Base-by-base conservation (phyloP, 2,113 vertebrate genomes). In the Hymenochirus boettgeri region DNA sequence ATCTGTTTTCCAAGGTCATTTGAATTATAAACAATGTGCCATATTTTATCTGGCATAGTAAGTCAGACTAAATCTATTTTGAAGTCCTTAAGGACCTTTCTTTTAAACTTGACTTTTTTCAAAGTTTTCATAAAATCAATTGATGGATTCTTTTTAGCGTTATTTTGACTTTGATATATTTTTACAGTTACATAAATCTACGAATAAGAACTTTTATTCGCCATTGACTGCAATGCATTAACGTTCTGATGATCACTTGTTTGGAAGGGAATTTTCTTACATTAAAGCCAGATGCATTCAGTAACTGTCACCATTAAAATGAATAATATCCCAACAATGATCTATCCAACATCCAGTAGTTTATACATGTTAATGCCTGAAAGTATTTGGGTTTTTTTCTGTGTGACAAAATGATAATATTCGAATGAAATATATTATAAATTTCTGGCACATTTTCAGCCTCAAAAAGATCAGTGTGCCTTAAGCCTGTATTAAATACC, bases 1-100 rank as follows among this genome's bases (percentile, higher is more conserved):
- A 47, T 64, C 37, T 56, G 26, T 64, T 46, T 52, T 46, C 62
- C 65, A 69, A 60, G 65, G 65, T 67, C 35, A 67, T 52, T 67
- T 53, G 23, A 39, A 67, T 59, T 60, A 52, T 67, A 35, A 35
- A 58, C 53, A 35, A 29, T n/a, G n/a, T n/a, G n/a, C n/a, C n/a
- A n/a, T 58, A 58, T 67, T 67, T 59, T 67, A 67, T 58, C 55
- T 52, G 13, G 21, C 39, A 39, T 59, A 39, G 45, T 27, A 69
- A 53, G 39, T 42, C 57, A 31, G 48, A 51, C 35, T 24, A 35
- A 22, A 60, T 60, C 57, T 60, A 57, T 42, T 27, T 25, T 22
- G 45, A 42, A 56, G 50, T 42, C 48, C 24, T 2, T 23, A 60
- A 48, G 29, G 48, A 52, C 25, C 19, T 60, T 45, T 60, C 60